Conservation (phyloP, 2,888 invertebrate species). For the Parascotia fuliginaria region DNA sequence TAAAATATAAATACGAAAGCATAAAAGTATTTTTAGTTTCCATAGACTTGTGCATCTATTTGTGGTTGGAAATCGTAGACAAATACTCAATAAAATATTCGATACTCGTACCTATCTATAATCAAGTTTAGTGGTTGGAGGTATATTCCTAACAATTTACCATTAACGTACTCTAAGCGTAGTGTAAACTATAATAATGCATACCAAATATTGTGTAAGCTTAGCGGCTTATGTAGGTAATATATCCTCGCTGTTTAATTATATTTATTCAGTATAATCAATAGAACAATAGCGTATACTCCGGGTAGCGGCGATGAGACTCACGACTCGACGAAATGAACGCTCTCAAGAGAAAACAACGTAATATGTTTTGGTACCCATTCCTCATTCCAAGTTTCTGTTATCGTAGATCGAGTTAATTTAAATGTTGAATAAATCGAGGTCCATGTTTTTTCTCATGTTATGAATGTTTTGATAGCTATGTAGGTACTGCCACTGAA, state of each 20-base stretch:
- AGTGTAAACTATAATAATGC: too few species aligned
- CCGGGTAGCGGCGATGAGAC: conserved; percentile 5
- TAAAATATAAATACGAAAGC: too few species aligned
- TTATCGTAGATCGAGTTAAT: conserved; percentile 24
- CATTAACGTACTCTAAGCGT: too few species aligned
- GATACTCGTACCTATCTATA: too few species aligned
- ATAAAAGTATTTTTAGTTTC: too few species aligned
- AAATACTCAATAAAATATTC: too few species aligned
- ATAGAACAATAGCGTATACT: conserved; percentile 26
- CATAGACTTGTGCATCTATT: too few species aligned
- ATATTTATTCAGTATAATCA: conserved; percentile 25
- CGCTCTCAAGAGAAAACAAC: conserved; percentile 28
- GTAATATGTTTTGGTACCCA: conserved; percentile 51
- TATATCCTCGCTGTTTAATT: neutral
- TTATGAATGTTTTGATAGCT: neutral
- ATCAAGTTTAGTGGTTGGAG: too few species aligned
- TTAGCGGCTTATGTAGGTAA: neutral
- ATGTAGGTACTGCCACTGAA: neutral
- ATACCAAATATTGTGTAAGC: too few species aligned
- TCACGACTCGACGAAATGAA: conserved; percentile 25
- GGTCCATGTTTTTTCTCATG: conserved; percentile 13
- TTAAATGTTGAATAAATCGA: conserved; percentile 23
- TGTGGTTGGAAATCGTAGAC: too few species aligned
- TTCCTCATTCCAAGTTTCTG: conserved; percentile 27
- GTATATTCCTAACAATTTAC: too few species aligned